Base-by-base conservation (phyloP, 2,888 invertebrate species). In the Heliconius sara region DNA sequence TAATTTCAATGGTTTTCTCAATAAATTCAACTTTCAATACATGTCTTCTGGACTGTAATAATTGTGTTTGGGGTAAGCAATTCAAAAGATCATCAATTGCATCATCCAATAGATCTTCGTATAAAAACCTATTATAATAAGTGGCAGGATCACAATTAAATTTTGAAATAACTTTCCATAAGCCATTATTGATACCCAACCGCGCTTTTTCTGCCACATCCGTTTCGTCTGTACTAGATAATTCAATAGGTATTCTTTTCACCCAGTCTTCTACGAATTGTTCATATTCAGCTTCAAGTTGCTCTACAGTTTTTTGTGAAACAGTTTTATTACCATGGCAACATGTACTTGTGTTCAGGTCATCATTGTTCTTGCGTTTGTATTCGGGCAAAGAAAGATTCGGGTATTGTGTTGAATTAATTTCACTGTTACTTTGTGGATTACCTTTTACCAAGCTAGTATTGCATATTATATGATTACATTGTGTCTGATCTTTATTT, bases 41-140 rank as follows among this genome's bases (percentile, higher is more conserved):
- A 71, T 87, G 84, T 79, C 88, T 90, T 65, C 84, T 86, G 1
- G 83, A 77, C 9, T 79, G 78, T 12, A 94, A 83, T 72, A 91
- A 90, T 39, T 83, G 70, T 10, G 89, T 86, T 82, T 90, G 86
- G 0, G 93, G 92, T 72, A 94, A 83, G 43, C 82, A 82, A 76
- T 85, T 82, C 6, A 94, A 79, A 67, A 95, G 83, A 19, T 87
- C 86, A 82, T 92, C 93, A 22, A 94, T 84, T 81, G 93, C 93
- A 65, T 91, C 88, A 70, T 91, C 92, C 39, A 95, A 85, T 5
- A 88, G 82, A 79, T 92, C 91, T 85, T 91, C 89, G 74, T 88
- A 92, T 77, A 89, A 87, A 83, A 90, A 90, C 7, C 85, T 84
- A 79, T 93, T 89, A 12, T 83, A 66, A 77, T 88, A 85, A 57